Percentiles rank a stretch among this genome's conserved stretches.
phyloP scores from a whole-genome alignment of 2,113 vertebrate genomes.

The Phylloscopus whistleri region DNA sequence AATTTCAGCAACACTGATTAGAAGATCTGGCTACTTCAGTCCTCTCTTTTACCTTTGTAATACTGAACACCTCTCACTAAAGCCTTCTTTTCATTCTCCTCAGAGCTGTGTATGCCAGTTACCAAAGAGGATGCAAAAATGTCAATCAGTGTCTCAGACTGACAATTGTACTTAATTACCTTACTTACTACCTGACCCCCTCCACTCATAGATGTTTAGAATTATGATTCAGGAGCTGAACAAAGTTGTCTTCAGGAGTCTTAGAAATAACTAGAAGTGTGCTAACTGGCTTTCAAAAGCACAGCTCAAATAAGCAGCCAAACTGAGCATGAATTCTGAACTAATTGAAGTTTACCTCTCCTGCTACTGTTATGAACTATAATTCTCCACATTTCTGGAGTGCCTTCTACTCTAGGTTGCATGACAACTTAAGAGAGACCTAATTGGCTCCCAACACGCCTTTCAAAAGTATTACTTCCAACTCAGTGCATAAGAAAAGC shows the following conservation, averaged over 20 bases:
- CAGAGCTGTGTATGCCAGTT: not conserved
- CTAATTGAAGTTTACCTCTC: not conserved
- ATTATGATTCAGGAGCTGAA: not conserved
- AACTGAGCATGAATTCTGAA: not conserved
- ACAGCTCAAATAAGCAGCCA: not conserved
- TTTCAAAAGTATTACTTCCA: not conserved
- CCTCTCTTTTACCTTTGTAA: not conserved
- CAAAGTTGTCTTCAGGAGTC: not conserved
- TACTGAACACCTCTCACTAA: not conserved
- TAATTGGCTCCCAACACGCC: not conserved
- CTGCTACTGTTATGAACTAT: not conserved
- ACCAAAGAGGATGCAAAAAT: not conserved
- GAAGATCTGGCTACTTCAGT: not conserved
- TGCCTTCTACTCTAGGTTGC: not conserved
- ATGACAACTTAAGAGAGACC: not conserved
- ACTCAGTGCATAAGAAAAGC: not conserved
- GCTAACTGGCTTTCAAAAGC: not conserved
- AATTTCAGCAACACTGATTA: not conserved
- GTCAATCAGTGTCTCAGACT: not conserved
- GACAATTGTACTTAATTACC: not conserved
- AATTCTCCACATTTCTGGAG: not conserved
- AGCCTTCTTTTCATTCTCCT: not conserved
- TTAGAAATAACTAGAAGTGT: not conserved
- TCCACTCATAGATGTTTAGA: not conserved
- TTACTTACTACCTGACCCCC: not conserved